Conservation (phyloP, 1,140 invertebrate species). For the Penaeus vannamei region DNA sequence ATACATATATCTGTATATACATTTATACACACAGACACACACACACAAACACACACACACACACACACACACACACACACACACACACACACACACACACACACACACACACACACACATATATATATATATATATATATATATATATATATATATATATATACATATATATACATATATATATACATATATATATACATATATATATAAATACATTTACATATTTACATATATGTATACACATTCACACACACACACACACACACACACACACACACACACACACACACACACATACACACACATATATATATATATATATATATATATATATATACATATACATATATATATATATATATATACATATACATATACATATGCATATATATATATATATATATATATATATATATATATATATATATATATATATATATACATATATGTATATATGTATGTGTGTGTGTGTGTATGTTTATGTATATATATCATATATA, state of each 20-base stretch:
- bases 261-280: neutral
- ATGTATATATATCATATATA: neutral
- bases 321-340: conserved; percentile 24
- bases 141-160: neutral
- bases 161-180: neutral
- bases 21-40: too few relatives aligned
- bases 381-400: neutral
- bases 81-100: neutral
- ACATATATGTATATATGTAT: neutral
- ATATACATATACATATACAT: neutral
- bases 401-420: conserved; percentile 25
- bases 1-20: too few relatives aligned
- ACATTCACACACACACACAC: neutral
- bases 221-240: neutral
- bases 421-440: neutral
- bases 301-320: neutral
- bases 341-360: conserved; percentile 17
- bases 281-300: neutral
- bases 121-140: neutral
- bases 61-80: too few relatives aligned
- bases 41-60: too few relatives aligned
- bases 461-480: neutral
- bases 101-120: neutral
- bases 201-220: neutral
- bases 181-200: conserved; percentile 8